These are phyloP conservation scores for Leptestheria dahalacensis DNA, from an alignment of 1,140 invertebrate genomes.

Conservation along the genomic window DNA sequence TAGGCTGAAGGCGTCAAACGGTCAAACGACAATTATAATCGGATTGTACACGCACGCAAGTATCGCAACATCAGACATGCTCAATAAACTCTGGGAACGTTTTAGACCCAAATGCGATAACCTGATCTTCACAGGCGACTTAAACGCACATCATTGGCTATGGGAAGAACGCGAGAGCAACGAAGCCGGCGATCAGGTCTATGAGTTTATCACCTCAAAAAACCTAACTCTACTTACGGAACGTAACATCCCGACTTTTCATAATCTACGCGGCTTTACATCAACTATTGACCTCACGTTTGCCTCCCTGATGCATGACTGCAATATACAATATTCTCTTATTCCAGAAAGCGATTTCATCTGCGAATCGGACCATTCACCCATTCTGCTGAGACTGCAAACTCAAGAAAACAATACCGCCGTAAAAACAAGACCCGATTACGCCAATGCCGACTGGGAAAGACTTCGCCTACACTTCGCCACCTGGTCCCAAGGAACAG, in stretches of 20 bases:
- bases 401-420: too few relatives aligned
- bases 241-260: neutral
- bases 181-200: neutral
- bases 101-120: neutral
- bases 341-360: too few relatives aligned
- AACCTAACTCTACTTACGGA: neutral
- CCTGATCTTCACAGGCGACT: slow-evolving; percentile 7
- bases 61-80: neutral
- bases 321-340: too few relatives aligned
- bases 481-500: too few relatives aligned
- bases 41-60: neutral
- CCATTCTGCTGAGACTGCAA: too few relatives aligned
- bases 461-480: too few relatives aligned
- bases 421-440: too few relatives aligned
- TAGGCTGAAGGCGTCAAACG: neutral
- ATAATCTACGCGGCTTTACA: neutral
- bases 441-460: too few relatives aligned
- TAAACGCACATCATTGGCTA: slow-evolving; percentile 4
- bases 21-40: neutral
- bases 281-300: neutral
- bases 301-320: too few relatives aligned
- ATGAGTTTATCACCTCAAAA: neutral
- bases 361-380: too few relatives aligned
- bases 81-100: neutral
- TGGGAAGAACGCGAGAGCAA: neutral